phyloP scores from a whole-genome alignment of 2,113 vertebrate species.

The Spheniscus mendiculus region DNA sequence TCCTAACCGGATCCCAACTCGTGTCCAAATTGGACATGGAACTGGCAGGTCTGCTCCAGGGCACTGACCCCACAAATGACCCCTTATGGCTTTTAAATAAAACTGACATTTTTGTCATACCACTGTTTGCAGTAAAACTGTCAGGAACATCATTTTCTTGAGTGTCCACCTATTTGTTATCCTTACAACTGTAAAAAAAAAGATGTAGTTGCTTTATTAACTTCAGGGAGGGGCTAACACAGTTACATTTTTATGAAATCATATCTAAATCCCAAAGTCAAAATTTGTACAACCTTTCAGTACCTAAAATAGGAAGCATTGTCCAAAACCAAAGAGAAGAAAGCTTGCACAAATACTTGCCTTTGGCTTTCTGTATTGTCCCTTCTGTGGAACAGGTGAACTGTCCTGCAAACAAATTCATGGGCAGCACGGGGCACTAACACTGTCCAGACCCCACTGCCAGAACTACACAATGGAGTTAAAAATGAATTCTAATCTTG shows the following conservation, averaged over 20 bases:
- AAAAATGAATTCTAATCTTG: neutral
- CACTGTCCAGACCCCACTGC: neutral
- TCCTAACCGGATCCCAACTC: neutral
- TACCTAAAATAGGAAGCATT: neutral
- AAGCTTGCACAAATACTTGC: neutral
- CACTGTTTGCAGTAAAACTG: neutral
- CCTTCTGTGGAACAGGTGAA: neutral
- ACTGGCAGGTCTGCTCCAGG: neutral
- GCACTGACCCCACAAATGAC: neutral
- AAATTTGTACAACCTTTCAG: neutral
- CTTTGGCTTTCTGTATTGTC: neutral
- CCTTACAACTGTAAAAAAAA: neutral
- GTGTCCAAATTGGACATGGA: neutral
- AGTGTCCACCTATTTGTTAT: neutral
- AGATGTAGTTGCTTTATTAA: neutral
- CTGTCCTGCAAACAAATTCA: neutral
- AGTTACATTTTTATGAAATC: neutral
- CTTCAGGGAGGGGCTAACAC: neutral
- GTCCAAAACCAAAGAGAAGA: neutral
- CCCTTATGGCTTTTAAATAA: neutral
- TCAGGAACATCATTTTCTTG: neutral
- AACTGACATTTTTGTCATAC: neutral
- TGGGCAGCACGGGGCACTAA: neutral
- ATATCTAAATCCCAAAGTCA: neutral
- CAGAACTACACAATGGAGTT: neutral